Evolutionary conservation across 37 sponge, comb jelly and placozoan genomes (phyloP), one percentile per base, ranked within the genome.

Genomic region (Chondrilla cf. caribensis): DNA sequence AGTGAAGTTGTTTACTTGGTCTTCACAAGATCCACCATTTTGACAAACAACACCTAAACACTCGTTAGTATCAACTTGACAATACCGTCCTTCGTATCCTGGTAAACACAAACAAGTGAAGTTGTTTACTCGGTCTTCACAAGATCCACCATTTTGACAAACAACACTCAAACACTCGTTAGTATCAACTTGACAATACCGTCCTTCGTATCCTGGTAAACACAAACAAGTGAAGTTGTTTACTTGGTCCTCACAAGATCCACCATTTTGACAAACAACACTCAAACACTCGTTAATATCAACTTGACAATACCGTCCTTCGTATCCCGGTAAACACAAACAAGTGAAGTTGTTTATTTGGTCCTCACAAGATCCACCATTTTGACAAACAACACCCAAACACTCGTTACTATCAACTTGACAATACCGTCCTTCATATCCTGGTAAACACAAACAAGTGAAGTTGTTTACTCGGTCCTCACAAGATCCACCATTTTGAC

Each of bases 141-240:
- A 93, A 3, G 84, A 83, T 22, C 88, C 93, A 44, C 58, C 58
- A 55, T 90, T 90, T 9, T 25, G 41, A 58, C 93, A 93, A 54
- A 91, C 87, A 4, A 3, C 76, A 29, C 6, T 6, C 6, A 29
- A 9, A 62, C 64, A 62, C 6, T n/a, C 24, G 67, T 81, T 22
- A 25, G 71, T 62, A 62, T 62, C 22, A 6, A 29, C 31, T 9
- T 41, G n/a, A 58, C 80, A 79, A 18, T 79, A 22, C 4, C 41
- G 38, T 35, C 82, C 82, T 33, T 66, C 71, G 29, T 81, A 81
- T 29, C 67, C 64, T 62, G 25, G 29, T 62, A 28, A 28, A 62
- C 64, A 55, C 28, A 64, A 58, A 25, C 44, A 42, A 37, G 47
- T 58, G 72, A 41, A 55, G 67, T 81, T 68, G 36, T 28, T 38